Evolutionary conservation across 2,113 vertebrate species (phyloP).

Genomic region (Petroica traversi): DNA sequence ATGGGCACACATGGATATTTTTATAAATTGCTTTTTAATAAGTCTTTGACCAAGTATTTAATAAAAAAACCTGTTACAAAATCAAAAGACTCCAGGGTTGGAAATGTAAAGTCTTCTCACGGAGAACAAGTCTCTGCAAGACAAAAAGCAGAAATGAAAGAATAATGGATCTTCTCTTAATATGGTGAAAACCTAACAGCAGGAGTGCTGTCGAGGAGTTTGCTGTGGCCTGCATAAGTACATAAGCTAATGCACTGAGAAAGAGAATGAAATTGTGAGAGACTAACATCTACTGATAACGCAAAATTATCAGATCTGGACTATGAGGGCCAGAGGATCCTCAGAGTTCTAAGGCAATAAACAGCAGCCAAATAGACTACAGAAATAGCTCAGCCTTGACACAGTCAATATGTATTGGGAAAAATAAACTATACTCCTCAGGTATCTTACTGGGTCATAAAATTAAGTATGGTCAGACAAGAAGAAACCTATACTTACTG

Average conservation of each 20-base stretch:
- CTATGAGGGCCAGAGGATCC: background rate
- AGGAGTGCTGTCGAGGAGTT: background rate
- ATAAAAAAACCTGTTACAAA: background rate
- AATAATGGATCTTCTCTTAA: conserved; percentile 19
- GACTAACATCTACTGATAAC: background rate
- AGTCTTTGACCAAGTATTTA: background rate
- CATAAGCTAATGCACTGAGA: background rate
- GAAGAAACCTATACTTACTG: background rate
- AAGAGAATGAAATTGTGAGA: conserved; percentile 3
- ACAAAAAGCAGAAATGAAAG: background rate
- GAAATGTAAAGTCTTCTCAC: background rate
- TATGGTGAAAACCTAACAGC: conserved; percentile 7
- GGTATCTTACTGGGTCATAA: background rate
- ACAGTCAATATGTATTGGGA: background rate
- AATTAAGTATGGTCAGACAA: background rate
- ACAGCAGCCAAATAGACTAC: background rate
- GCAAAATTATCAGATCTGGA: background rate
- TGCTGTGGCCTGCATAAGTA: background rate
- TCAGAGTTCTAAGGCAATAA: background rate
- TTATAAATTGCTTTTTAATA: conserved; percentile 6
- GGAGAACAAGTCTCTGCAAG: conserved; percentile 25
- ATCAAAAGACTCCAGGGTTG: background rate
- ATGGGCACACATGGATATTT: background rate
- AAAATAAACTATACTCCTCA: background rate
- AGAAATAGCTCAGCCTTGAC: background rate